Evolutionary conservation across 2,888 invertebrate species (phyloP).

Genomic region (Pocota personata): DNA sequence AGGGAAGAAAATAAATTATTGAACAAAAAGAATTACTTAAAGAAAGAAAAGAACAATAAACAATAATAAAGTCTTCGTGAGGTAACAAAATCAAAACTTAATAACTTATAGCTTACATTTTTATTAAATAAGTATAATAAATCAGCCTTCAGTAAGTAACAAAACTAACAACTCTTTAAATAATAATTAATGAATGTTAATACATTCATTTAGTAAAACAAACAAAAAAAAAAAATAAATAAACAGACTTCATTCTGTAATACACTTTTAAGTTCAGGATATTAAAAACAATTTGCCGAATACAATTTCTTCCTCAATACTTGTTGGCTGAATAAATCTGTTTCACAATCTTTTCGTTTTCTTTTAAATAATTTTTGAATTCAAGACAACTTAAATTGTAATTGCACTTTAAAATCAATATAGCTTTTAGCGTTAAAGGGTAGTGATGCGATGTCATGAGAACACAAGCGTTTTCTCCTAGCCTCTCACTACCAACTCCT

Average conservation of each 20-base stretch:
- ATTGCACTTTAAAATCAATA: slow-evolving; percentile 37
- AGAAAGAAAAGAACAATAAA: neutral
- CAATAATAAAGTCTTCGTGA: neutral
- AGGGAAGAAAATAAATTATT: neutral
- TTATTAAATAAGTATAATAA: neutral
- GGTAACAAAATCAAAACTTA: neutral
- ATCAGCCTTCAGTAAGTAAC: neutral
- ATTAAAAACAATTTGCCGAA: neutral
- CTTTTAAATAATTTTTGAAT: slow-evolving; percentile 35
- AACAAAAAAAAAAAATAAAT: no score
- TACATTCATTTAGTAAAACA: neutral
- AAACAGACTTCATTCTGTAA: neutral
- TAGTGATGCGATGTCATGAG: no score
- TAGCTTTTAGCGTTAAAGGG: slow-evolving; percentile 40
- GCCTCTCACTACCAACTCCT: no score
- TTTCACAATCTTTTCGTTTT: slow-evolving; percentile 15
- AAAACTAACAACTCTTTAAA: neutral
- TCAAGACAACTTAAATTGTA: slow-evolving; percentile 35
- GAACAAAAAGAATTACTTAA: neutral
- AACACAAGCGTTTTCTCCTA: no score
- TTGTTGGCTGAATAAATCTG: slow-evolving; percentile 31
- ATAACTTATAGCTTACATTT: neutral
- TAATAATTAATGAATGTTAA: neutral
- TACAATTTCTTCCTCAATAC: neutral
- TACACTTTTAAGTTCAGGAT: neutral